phyloP scores from a whole-genome alignment of 2,113 vertebrate species.

The Peucedramus taeniatus region DNA sequence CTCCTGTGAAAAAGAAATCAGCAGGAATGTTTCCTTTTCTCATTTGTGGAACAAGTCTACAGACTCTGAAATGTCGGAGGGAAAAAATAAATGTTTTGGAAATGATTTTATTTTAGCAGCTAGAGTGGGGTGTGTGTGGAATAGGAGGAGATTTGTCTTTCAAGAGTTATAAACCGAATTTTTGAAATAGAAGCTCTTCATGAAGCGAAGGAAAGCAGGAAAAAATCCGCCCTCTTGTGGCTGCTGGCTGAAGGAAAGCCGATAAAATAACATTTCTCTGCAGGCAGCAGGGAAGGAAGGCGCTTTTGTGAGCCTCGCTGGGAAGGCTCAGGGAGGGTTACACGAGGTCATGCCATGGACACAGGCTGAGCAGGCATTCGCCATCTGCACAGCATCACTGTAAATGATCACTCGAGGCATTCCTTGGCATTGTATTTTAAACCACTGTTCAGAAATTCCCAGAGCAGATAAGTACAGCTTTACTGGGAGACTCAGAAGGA shows the following conservation, averaged over 20 bases:
- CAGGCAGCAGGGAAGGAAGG: accelerated
- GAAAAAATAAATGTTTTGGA: neutral
- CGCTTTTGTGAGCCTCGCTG: neutral
- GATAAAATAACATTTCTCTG: neutral
- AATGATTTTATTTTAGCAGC: neutral
- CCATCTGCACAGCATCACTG: neutral
- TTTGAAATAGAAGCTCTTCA: neutral
- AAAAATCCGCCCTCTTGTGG: constrained; percentile 75
- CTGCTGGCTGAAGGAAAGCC: neutral
- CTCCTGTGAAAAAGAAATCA: neutral
- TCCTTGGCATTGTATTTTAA: neutral
- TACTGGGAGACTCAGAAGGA: neutral
- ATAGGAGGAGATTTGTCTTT: neutral
- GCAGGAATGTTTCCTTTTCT: neutral
- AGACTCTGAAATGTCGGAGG: neutral
- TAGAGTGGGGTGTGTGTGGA: accelerated
- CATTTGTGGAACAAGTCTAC: neutral
- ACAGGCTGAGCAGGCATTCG: neutral
- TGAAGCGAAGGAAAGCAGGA: constrained; percentile 49
- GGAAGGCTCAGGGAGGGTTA: neutral
- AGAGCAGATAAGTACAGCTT: neutral
- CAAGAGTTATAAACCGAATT: neutral
- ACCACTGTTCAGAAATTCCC: neutral
- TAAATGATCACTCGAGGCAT: neutral
- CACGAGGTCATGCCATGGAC: neutral